Evolutionary conservation across 2,888 invertebrate species (phyloP), one percentile per base, ranked within the genome.

Genomic region (Spisula solida): DNA sequence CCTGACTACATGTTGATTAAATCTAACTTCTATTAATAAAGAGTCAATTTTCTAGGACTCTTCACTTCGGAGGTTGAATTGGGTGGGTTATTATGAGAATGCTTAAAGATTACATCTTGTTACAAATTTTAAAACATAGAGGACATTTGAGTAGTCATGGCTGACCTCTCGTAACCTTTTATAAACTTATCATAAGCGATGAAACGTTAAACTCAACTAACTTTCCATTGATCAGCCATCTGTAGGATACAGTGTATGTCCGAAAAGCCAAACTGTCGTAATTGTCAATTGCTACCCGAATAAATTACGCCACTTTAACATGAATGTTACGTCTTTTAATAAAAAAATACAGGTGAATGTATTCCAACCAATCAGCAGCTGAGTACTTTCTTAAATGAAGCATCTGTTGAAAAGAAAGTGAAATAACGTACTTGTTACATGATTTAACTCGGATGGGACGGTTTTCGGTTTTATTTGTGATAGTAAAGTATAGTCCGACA

Each of bases 101-200:
- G 51, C 34, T 56, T 34, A 20, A 18, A 79, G 87, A 87, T 87
- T 82, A 87, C 87, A 87, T 87, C 87, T 82, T 82, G 60, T 79
- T 87, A 56, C 81, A 31, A 8, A 55, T 75, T 82, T 83, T 83
- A 82, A 60, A 34, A 81, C 85, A 75, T 48, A 31, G 55, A 66
- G 88, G 41, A 56, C 56, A 29, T 55, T 86, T 75, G 70, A 51
- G 47, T 31, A 48, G 85, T 78, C 66, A 82, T 51, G 82, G 66
- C 29, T 88, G 88, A 88, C 88, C 83, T 86, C 81, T 81, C 48
- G 6, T 79, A 82, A 88, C 88, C 88, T 88, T 56, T 88, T 47
- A 56, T 70, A 51, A 41, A 82, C 81, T 87, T 56, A 83, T 47
- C 31, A 75, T 75, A 75, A 75, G 70, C 34, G 41, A 70, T 41